Conservation (phyloP, 2,797 vertebrate species). For the Distichodus sexfasciatus region DNA sequence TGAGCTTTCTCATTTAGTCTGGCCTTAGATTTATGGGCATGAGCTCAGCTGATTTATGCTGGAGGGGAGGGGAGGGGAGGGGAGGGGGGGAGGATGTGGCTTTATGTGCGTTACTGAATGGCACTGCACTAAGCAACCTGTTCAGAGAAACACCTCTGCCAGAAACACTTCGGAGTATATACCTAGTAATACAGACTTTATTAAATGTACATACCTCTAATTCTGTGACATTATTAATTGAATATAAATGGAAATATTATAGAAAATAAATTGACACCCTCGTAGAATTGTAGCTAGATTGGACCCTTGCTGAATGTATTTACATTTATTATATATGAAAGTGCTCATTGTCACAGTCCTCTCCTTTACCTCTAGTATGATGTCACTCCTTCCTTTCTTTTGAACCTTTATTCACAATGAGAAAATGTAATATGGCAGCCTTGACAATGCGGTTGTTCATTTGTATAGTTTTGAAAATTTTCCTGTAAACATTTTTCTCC, state of each 20-base stretch:
- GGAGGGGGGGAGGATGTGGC: slow-evolving; percentile 18
- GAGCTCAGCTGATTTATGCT: slow-evolving; percentile 55
- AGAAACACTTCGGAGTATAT: too few species aligned
- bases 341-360: slow-evolving; percentile 22
- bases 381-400: slow-evolving; percentile 19
- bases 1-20: slow-evolving; percentile 56
- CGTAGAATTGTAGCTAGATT: slow-evolving; percentile 9
- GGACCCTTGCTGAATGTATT: background rate
- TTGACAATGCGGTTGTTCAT: slow-evolving; percentile 36
- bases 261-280: too few species aligned
- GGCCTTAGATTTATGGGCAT: slow-evolving; percentile 48
- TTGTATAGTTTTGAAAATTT: slow-evolving; percentile 20
- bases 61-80: slow-evolving; percentile 22
- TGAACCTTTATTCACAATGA: slow-evolving; percentile 22
- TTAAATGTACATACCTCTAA: too few species aligned
- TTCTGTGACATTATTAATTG: too few species aligned
- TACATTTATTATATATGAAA: slow-evolving; percentile 2
- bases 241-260: too few species aligned
- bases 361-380: slow-evolving; percentile 9
- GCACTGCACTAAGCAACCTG: slow-evolving; percentile 41
- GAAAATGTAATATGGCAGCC: slow-evolving; percentile 38
- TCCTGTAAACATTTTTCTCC: slow-evolving; percentile 11
- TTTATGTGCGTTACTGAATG: slow-evolving; percentile 47
- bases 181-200: background rate
- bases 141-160: slow-evolving; percentile 29